Conservation (phyloP, 2,113 vertebrate genomes). For the Nesogale talazaci region DNA sequence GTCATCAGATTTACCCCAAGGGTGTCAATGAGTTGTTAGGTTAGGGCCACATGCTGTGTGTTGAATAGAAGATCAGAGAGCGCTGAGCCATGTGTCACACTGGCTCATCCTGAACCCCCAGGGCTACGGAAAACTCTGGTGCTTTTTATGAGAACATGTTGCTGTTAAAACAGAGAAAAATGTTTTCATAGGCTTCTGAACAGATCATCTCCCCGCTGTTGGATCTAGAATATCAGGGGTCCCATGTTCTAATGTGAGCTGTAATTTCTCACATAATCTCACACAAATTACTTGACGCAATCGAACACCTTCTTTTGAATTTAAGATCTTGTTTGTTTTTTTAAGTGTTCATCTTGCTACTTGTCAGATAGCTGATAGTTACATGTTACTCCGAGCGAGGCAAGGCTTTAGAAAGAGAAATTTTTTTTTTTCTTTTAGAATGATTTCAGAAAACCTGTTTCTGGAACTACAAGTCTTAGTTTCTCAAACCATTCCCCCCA, state of each 20-base stretch:
- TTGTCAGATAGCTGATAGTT: constrained; percentile 27
- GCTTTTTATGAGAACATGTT: constrained; percentile 4
- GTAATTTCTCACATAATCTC: constrained; percentile 13
- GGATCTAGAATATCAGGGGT: not conserved
- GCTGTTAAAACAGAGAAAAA: constrained; percentile 1
- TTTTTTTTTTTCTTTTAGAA: constrained; percentile 51
- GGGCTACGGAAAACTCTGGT: not conserved
- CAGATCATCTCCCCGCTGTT: not conserved
- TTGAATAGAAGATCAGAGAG: constrained; percentile 9
- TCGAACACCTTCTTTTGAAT: constrained; percentile 53
- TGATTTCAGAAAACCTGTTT: constrained; percentile 64
- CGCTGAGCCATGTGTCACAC: not conserved
- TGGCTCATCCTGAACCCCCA: not conserved
- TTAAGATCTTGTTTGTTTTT: constrained; percentile 29
- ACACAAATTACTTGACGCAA: constrained; percentile 43
- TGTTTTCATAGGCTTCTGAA: constrained; percentile 12
- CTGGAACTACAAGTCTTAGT: constrained; percentile 17
- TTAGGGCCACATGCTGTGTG: constrained; percentile 26
- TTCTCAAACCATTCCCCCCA: not conserved
- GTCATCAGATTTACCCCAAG: not conserved
- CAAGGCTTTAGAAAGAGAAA: constrained; percentile 55
- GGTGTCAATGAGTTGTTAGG: constrained; percentile 6
- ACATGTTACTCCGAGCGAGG: constrained; percentile 19
- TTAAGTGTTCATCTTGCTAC: not conserved
- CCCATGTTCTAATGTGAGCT: not conserved